Evolutionary conservation across 2,797 vertebrate genomes (phyloP), one percentile per base, ranked within the genome.

Genomic region (Gambusia yucatana): DNA sequence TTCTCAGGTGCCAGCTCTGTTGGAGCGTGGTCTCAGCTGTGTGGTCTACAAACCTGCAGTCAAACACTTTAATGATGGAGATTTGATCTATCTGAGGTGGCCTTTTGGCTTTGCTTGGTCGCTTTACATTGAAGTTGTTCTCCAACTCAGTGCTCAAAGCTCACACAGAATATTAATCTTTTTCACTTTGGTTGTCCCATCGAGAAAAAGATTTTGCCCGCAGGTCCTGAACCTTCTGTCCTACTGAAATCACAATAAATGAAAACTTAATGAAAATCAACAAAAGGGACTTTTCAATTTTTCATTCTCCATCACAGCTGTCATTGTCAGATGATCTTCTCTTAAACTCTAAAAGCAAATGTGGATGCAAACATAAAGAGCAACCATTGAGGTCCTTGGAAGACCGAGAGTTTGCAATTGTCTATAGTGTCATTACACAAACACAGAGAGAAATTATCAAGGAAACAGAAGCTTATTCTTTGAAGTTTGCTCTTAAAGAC

Each of bases 401-500:
- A 90, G 80, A 92, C 83, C 61, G 70, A 79, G 77, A 90, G 79
- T 88, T 87, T 88, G 79, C 67, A 76, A 87, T 84, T 81, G 82
- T 25, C 84, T 85, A 88, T 83, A 91, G 88, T 76, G 89, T 84
- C 84, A 88, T 85, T 85, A 80, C 77, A 75, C 82, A 88, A 87
- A 93, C 88, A 94, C 93, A 94, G 92, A 94, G 89, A 81, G 75
- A 90, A 90, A 93, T 91, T 88, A 94, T 95, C 90, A 95, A 92
- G 91, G 93, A 94, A 94, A 93, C 84, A 89, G 84, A 91, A 92
- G 90, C 89, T 89, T 76, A 83, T 92, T 92, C 90, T 95, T 95
- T 95, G 93, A 96, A 93, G 91, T 77, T 73, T 17, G 55, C 93
- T 94, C 94, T 92, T 94, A 93, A 95, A 95, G 91, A 93, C 88